Evolutionary conservation across 2,797 vertebrate species (phyloP).

Genomic region (Gastrophryne carolinensis): DNA sequence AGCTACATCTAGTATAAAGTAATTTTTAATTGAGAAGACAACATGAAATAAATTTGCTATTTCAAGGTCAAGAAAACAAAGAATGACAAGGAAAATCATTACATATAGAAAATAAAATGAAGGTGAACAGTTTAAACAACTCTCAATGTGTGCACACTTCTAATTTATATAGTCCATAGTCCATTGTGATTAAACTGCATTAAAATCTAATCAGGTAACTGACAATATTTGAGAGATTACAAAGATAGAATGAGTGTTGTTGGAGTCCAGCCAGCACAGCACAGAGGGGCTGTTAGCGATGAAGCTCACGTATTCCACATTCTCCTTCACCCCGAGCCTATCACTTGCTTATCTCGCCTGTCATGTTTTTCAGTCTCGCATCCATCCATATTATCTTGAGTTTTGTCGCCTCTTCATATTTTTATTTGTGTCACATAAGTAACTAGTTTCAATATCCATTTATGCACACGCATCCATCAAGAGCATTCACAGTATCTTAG

Average conservation of each 20-base stretch:
- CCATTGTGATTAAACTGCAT: slow-evolving; percentile 25
- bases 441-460: slow-evolving; percentile 49
- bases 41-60: too few species aligned
- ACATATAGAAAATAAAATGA: too few species aligned
- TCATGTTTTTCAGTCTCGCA: slow-evolving; percentile 29
- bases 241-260: slow-evolving; percentile 11
- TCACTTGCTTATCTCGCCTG: slow-evolving; percentile 12
- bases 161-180: slow-evolving; percentile 13
- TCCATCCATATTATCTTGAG: slow-evolving; percentile 18
- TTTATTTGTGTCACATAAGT: slow-evolving; percentile 44
- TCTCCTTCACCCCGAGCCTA: slow-evolving; percentile 24
- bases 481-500: background rate
- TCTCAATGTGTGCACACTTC: background rate
- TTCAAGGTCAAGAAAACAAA: too few species aligned
- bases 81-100: too few species aligned
- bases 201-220: slow-evolving; percentile 30
- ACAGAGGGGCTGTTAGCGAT: background rate
- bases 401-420: slow-evolving; percentile 45
- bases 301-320: background rate
- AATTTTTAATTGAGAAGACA: too few species aligned
- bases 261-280: slow-evolving; percentile 20
- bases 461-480: slow-evolving; percentile 36
- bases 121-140: background rate
- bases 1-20: too few species aligned
- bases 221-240: slow-evolving; percentile 2